Conservation (phyloP, 2,888 invertebrate species). For the Criorhina ranunculi region DNA sequence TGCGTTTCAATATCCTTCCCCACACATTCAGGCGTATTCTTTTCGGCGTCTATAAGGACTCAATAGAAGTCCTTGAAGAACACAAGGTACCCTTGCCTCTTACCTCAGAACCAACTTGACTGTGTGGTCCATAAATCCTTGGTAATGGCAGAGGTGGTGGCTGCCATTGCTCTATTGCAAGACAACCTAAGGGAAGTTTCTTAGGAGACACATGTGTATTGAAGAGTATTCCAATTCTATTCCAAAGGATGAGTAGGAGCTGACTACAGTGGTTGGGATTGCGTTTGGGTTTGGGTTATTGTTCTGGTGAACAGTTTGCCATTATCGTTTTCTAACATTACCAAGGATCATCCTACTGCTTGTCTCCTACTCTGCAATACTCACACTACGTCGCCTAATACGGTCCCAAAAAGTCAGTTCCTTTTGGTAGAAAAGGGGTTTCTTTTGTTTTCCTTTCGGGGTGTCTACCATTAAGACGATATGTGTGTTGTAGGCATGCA, state of each 20-base stretch:
- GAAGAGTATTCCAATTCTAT: conserved; percentile 30
- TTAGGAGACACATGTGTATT: conserved; percentile 57
- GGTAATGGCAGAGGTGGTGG: conserved; percentile 69
- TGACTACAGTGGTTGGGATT: conserved; percentile 22
- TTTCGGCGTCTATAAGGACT: conserved; percentile 61
- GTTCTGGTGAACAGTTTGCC: conserved; percentile 70
- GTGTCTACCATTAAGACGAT: conserved; percentile 29
- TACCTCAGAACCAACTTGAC: conserved; percentile 34
- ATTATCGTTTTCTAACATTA: conserved; percentile 70
- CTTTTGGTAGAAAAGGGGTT: not conserved
- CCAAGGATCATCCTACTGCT: conserved; percentile 49
- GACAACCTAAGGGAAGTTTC: conserved; percentile 52
- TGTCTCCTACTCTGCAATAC: conserved; percentile 1
- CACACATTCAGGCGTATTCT: conserved; percentile 46
- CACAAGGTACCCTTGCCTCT: conserved; percentile 42
- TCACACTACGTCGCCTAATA: conserved; percentile 10
- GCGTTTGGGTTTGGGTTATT: conserved; percentile 47
- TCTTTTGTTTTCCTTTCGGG: conserved; percentile 12
- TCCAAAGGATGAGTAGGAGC: conserved; percentile 22
- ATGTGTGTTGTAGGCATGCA: not conserved
- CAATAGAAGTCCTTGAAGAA: conserved; percentile 69
- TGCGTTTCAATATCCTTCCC: not conserved
- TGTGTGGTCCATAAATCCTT: conserved; percentile 68
- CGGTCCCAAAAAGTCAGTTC: conserved; percentile 19
- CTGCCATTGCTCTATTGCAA: conserved; percentile 43